Evolutionary conservation across 2,113 vertebrate genomes (phyloP).

Genomic region (Cardinalis cardinalis): DNA sequence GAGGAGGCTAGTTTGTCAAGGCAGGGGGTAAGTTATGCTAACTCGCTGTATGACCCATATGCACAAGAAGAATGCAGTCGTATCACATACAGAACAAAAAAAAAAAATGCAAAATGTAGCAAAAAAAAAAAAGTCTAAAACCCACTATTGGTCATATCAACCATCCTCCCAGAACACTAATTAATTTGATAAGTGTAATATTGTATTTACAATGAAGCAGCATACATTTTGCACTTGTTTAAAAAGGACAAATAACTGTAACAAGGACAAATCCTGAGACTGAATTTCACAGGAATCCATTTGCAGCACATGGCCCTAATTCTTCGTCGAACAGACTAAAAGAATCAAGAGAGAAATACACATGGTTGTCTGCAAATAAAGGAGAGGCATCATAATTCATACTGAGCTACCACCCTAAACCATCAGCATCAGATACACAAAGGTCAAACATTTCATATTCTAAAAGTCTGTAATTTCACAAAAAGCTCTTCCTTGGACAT

Average conservation of each 20-base stretch:
- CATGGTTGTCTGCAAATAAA: neutral
- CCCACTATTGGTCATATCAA: neutral
- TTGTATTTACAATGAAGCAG: neutral
- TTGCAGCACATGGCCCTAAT: neutral
- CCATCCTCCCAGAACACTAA: neutral
- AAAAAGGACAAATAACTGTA: neutral
- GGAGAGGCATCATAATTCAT: neutral
- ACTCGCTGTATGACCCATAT: neutral
- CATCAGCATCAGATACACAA: neutral
- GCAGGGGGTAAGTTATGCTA: neutral
- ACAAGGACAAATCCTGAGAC: conserved; percentile 30
- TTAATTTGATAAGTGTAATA: neutral
- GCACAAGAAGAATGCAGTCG: neutral
- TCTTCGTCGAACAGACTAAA: neutral
- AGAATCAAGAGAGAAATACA: neutral
- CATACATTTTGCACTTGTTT: neutral
- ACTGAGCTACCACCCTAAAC: neutral
- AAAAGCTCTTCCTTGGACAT: neutral
- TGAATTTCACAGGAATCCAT: conserved; percentile 20
- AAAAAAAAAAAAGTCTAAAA: neutral
- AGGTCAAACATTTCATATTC: neutral
- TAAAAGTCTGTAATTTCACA: neutral
- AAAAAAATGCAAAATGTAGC: neutral
- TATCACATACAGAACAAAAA: neutral
- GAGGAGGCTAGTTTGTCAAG: neutral